Percentiles rank a stretch among this genome's conserved stretches.
Conservation (phyloP, 2,888 invertebrate genomes). For the Heliconius charithonia region DNA sequence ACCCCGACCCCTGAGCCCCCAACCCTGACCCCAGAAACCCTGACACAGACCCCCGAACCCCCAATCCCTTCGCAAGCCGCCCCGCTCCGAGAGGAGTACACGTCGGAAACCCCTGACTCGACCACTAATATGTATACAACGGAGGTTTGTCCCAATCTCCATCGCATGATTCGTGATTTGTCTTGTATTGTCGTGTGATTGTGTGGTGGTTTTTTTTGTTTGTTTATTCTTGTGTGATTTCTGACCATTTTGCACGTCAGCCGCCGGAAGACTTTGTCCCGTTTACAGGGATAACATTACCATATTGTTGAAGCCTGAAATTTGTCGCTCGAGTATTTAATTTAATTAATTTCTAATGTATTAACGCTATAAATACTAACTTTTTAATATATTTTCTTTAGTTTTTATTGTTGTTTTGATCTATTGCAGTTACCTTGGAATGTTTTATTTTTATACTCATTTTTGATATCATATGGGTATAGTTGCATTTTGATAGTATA, state of each 20-base stretch:
- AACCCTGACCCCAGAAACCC: constrained; percentile 46
- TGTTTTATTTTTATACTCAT: constrained; percentile 11
- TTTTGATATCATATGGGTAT: constrained; percentile 22
- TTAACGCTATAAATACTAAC: constrained; percentile 4
- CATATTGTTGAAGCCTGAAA: constrained; percentile 9
- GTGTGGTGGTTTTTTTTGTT: constrained; percentile 22
- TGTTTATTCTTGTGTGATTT: constrained; percentile 33
- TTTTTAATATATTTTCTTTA: background rate
- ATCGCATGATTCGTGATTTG: constrained; percentile 45
- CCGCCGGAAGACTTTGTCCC: constrained; percentile 22
- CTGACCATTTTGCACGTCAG: constrained; percentile 37
- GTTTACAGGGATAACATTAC: constrained; percentile 17
- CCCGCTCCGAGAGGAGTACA: constrained; percentile 60
- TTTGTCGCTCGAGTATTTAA: constrained; percentile 10
- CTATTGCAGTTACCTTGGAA: constrained; percentile 8
- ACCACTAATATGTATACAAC: constrained; percentile 77
- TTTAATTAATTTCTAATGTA: background rate
- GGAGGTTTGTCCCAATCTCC: constrained; percentile 79
- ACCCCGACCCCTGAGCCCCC: constrained; percentile 46
- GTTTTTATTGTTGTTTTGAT: background rate
- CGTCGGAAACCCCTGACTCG: constrained; percentile 66
- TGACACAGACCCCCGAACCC: constrained; percentile 49
- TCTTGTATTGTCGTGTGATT: constrained; percentile 27
- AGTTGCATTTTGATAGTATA: constrained; percentile 34
- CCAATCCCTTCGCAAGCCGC: constrained; percentile 51